phyloP scores from a whole-genome alignment of 2,797 vertebrate genomes.

The Ispidina picta region DNA sequence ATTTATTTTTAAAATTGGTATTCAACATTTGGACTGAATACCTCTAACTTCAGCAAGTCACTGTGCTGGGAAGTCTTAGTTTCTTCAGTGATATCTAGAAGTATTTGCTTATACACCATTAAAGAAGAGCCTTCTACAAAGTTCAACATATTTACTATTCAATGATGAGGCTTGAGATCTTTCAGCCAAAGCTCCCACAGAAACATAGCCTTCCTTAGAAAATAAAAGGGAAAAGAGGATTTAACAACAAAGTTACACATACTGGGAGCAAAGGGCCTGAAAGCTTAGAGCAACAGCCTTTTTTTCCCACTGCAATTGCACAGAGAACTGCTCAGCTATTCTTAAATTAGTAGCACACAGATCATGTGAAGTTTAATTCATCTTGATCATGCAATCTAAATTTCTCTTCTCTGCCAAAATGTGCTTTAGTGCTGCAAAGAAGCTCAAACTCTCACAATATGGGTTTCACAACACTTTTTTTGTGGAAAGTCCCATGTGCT shows the following conservation, averaged over 20 bases:
- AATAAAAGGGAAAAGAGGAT: neutral
- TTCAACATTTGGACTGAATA: neutral
- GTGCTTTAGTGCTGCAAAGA: neutral
- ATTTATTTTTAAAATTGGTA: constrained; percentile 18
- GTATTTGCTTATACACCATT: neutral
- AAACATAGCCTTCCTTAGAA: neutral
- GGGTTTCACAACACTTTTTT: constrained; percentile 17
- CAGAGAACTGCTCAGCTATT: neutral
- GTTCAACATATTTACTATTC: neutral
- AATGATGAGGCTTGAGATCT: neutral
- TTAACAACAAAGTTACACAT: neutral
- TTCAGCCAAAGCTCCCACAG: neutral
- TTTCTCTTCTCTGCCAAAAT: constrained; percentile 6
- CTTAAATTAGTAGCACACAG: constrained; percentile 2
- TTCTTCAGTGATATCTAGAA: neutral
- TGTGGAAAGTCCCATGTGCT: neutral
- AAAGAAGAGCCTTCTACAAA: neutral
- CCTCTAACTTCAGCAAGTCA: neutral
- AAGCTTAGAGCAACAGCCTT: neutral
- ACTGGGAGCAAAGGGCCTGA: neutral
- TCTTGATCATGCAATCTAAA: neutral
- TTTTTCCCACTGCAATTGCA: neutral
- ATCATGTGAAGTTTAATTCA: constrained; percentile 13
- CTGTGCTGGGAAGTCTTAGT: neutral
- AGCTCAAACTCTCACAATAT: neutral